A percentile compares a stretch with the other conserved stretches of the same genome.
phyloP scores from a whole-genome alignment of 2,797 vertebrate genomes.

The Hypotaenidia okinawae region DNA sequence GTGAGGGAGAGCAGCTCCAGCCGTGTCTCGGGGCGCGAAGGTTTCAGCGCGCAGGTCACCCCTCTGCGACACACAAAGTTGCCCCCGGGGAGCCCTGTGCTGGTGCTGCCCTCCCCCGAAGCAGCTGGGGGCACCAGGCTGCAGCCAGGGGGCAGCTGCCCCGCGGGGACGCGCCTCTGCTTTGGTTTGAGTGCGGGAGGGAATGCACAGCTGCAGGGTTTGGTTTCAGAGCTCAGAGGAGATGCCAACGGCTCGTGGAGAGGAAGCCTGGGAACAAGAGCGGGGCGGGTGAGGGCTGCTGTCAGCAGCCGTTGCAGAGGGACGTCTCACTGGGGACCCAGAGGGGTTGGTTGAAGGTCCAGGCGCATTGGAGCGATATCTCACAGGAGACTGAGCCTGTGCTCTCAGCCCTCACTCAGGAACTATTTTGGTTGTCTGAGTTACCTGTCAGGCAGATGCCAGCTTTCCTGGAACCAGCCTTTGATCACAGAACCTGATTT shows the following conservation, averaged over 20 bases:
- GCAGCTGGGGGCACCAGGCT: not conserved
- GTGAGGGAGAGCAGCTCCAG: too few species aligned
- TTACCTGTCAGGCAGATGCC: not conserved
- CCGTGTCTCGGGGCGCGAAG: too few species aligned
- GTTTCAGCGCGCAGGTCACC: too few species aligned
- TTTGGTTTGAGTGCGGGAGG: not conserved
- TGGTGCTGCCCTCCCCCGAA: not conserved
- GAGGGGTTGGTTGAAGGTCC: too few species aligned
- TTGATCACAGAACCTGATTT: not conserved
- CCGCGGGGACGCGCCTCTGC: accelerated
- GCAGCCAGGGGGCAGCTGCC: accelerated
- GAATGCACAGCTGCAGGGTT: not conserved
- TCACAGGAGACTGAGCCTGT: not conserved
- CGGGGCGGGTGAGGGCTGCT: not conserved
- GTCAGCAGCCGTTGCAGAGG: not conserved
- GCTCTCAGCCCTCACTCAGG: not conserved
- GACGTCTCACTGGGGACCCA: too few species aligned
- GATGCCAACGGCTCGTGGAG: not conserved
- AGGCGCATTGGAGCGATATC: not conserved
- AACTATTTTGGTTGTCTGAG: not conserved
- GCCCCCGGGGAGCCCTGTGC: too few species aligned
- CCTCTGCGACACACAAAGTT: too few species aligned
- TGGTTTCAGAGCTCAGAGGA: not conserved
- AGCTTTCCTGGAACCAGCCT: not conserved
- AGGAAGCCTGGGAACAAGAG: not conserved